phyloP scores from a whole-genome alignment of 2,113 vertebrate species.

The Megaceryle maxima region DNA sequence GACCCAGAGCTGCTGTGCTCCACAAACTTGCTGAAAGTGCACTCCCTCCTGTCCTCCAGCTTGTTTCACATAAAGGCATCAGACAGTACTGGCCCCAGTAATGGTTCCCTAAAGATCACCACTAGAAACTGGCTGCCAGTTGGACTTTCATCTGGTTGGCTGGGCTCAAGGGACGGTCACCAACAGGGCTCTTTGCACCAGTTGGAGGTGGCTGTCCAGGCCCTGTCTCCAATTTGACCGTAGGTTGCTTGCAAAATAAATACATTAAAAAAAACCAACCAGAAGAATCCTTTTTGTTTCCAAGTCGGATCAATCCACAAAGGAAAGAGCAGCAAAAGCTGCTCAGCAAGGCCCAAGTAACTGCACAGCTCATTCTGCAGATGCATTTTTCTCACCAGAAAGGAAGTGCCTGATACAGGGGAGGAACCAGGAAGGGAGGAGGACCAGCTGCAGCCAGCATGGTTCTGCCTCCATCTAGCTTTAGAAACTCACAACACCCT shows the following conservation, averaged over 20 bases:
- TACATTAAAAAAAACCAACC: not conserved
- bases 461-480: not conserved
- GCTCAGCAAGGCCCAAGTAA: too few relatives aligned
- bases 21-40: too few relatives aligned
- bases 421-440: not conserved
- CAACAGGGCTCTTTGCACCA: too few relatives aligned
- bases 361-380: not conserved
- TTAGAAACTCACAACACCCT: not conserved
- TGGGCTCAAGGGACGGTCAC: too few relatives aligned
- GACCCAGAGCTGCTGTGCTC: not conserved
- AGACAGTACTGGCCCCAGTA: too few relatives aligned
- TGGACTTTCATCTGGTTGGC: too few relatives aligned
- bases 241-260: not conserved
- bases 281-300: conserved; percentile 57
- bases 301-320: conserved; percentile 31
- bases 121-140: too few relatives aligned
- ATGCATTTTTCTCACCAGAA: conserved; percentile 1
- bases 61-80: too few relatives aligned
- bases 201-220: too few relatives aligned
- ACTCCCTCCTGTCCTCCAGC: too few relatives aligned
- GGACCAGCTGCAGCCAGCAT: not conserved
- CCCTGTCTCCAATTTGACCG: not conserved
- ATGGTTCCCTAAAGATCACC: too few relatives aligned
- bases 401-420: not conserved
- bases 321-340: conserved; percentile 16